These are phyloP conservation scores for Linepithema humile DNA, from an alignment of 1,140 invertebrate species.

Conservation along the genomic window DNA sequence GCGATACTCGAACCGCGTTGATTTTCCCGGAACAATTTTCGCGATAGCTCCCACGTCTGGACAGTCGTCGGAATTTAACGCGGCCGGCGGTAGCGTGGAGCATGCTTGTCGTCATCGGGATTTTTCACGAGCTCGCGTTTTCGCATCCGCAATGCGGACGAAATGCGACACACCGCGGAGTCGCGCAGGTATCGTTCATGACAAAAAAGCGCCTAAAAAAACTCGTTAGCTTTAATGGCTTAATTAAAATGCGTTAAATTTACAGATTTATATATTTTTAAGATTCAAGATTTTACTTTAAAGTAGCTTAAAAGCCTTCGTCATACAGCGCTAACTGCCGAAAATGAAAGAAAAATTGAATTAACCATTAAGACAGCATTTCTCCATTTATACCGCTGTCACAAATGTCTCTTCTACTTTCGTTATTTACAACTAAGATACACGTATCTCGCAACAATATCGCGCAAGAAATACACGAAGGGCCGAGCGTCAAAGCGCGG, in stretches of 20 bases:
- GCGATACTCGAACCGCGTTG: not conserved
- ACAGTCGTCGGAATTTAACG: conserved; percentile 14
- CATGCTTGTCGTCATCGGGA: not conserved
- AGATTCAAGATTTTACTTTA: not conserved
- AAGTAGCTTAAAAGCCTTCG: not conserved
- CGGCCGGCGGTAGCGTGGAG: not conserved
- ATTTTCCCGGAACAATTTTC: conserved; percentile 14
- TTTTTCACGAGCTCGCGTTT: conserved; percentile 22
- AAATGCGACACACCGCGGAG: conserved; percentile 13
- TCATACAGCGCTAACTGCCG: not conserved
- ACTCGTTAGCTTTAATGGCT: conserved; percentile 6
- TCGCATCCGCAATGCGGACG: conserved; percentile 47
- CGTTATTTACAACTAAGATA: not conserved
- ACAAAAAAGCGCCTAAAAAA: not conserved
- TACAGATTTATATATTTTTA: not conserved
- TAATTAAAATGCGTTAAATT: not conserved
- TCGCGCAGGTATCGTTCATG: not conserved
- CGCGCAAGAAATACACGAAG: not conserved
- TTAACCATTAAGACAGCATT: not conserved
- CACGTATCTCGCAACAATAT: no score
- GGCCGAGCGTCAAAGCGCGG: not conserved
- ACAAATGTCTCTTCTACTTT: not conserved
- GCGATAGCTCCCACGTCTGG: conserved; percentile 16
- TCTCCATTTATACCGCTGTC: not conserved
- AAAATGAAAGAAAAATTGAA: not conserved